A percentile compares a stretch with the other conserved stretches of the same genome.
Conservation (phyloP, 2,888 invertebrate genomes). For the Amiota mariae region DNA sequence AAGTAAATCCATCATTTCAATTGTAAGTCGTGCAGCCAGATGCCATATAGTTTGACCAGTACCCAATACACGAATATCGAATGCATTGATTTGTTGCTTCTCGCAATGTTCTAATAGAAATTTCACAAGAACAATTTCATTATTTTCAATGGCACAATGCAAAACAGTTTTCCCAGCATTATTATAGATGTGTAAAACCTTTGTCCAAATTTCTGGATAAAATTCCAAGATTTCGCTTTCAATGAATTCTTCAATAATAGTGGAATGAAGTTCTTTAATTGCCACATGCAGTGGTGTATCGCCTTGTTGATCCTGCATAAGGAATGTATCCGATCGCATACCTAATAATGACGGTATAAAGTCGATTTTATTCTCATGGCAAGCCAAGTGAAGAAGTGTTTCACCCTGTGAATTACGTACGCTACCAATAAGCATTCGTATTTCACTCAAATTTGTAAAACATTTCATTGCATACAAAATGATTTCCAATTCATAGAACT, state of each 20-base stretch:
- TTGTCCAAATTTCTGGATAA: neutral
- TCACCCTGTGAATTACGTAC: neutral
- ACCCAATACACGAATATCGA: neutral
- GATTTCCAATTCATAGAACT: slow-evolving; percentile 1
- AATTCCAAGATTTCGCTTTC: neutral
- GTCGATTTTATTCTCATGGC: neutral
- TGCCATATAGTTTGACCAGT: neutral
- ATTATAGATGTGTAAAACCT: neutral
- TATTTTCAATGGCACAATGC: neutral
- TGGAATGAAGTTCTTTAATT: neutral
- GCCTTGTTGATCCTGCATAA: neutral
- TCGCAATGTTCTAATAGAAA: neutral
- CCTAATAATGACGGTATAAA: neutral
- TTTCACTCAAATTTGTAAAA: too few species aligned
- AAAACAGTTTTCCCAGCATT: neutral
- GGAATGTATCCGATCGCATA: neutral
- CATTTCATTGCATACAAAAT: neutral
- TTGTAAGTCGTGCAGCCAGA: neutral
- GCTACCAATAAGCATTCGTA: neutral
- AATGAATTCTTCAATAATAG: neutral
- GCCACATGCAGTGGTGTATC: neutral
- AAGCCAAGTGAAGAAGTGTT: neutral
- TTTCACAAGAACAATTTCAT: neutral
- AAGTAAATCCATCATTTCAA: neutral
- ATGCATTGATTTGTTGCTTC: neutral